Evolutionary conservation across 2,113 vertebrate species (phyloP).

Genomic region (Natator depressus): DNA sequence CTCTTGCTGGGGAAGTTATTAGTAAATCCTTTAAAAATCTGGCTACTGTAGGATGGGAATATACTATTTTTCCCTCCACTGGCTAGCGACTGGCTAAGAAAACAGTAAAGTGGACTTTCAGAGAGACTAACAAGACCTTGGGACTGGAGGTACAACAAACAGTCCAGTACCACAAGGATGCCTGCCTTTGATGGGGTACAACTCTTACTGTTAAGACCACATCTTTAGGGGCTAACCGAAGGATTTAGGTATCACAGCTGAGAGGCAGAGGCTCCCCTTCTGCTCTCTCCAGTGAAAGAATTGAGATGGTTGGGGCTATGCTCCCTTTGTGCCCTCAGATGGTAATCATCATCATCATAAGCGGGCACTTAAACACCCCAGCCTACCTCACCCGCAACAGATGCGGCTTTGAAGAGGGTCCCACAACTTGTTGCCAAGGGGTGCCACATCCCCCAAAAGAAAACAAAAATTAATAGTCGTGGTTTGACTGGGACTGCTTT

Average conservation of each 20-base stretch:
- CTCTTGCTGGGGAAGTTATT: too few species aligned
- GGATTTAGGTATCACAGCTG: background rate
- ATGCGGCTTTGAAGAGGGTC: background rate
- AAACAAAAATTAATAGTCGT: background rate
- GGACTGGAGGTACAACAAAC: background rate
- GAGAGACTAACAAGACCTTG: background rate
- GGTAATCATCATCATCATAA: too few species aligned
- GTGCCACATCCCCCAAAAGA: background rate
- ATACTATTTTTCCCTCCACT: too few species aligned
- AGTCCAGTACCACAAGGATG: background rate
- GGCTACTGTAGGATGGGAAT: too few species aligned
- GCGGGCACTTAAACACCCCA: background rate
- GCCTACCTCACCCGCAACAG: background rate
- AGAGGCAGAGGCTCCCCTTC: background rate
- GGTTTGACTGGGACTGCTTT: background rate
- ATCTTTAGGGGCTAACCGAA: background rate
- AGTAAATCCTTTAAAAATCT: too few species aligned
- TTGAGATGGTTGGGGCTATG: background rate
- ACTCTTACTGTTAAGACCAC: background rate
- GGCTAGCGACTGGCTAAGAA: too few species aligned
- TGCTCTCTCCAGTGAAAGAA: background rate
- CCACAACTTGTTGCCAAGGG: background rate
- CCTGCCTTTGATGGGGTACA: background rate
- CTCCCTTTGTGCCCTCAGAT: too few species aligned
- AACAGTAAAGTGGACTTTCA: background rate